phyloP scores from a whole-genome alignment of 1,140 invertebrate species.

The Ostrea edulis region DNA sequence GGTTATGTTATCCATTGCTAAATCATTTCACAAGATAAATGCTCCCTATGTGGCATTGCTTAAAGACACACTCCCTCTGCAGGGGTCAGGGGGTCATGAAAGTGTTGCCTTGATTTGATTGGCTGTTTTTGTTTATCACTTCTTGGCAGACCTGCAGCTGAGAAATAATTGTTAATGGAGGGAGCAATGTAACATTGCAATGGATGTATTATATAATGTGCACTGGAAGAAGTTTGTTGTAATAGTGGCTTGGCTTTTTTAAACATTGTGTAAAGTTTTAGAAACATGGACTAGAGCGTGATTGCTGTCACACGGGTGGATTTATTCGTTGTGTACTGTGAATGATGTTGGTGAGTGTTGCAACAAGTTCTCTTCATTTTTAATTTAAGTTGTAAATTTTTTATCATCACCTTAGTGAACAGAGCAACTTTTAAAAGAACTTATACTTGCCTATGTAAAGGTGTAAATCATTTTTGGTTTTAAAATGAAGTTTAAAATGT shows the following conservation, averaged over 20 bases:
- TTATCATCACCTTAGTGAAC: no score
- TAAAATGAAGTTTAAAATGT: no score
- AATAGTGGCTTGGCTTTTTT: not conserved
- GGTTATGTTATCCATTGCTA: conserved; percentile 19
- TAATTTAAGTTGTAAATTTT: no score
- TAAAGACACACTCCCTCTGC: conserved; percentile 33
- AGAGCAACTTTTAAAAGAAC: no score
- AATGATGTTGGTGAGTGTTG: not conserved
- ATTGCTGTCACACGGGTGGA: not conserved
- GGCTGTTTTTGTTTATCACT: conserved; percentile 34
- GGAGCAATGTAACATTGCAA: not conserved
- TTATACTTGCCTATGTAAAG: no score
- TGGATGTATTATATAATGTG: conserved; percentile 17
- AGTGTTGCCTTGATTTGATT: conserved; percentile 20
- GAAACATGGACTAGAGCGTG: not conserved
- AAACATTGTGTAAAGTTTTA: not conserved
- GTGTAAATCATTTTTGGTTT: no score
- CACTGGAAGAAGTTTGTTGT: not conserved
- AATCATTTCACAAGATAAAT: conserved; percentile 20
- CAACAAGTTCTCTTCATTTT: no score
- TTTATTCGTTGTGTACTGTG: not conserved
- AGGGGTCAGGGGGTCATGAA: conserved; percentile 22
- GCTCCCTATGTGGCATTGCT: conserved; percentile 11
- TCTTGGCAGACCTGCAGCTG: conserved; percentile 28
- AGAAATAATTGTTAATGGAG: conserved; percentile 35